phyloP scores from a whole-genome alignment of 92 coral and sea anemone genomes.

The Micromussa lordhowensis region DNA sequence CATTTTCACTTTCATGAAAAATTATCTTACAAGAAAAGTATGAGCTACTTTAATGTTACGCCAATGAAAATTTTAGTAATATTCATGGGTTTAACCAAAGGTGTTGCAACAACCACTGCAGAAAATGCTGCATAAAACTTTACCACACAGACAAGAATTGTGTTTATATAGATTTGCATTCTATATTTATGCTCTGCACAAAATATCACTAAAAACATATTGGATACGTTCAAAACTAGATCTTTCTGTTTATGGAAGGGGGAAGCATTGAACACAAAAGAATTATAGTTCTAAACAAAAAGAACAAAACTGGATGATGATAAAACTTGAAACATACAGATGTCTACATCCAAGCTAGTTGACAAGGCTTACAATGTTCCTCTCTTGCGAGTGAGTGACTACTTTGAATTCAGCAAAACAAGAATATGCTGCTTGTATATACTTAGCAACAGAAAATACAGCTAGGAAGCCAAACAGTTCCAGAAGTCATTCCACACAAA shows the following conservation, averaged over 20 bases:
- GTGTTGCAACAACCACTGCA: neutral
- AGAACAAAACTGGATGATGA: constrained; percentile 23
- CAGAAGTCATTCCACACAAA: constrained; percentile 26
- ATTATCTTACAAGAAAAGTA: neutral
- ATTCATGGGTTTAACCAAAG: neutral
- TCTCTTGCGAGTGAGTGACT: constrained; percentile 4
- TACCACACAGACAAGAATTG: constrained; percentile 4
- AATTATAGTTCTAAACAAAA: constrained; percentile 27
- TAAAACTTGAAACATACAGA: constrained; percentile 47
- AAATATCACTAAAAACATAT: neutral
- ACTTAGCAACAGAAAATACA: constrained; percentile 11
- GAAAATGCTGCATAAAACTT: neutral
- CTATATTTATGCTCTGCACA: neutral
- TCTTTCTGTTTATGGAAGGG: constrained; percentile 20
- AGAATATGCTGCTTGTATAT: neutral
- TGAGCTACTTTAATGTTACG: neutral
- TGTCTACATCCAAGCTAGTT: constrained; percentile 17
- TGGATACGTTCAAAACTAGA: neutral
- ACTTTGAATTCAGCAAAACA: constrained; percentile 3
- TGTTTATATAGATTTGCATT: neutral
- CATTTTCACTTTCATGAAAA: neutral
- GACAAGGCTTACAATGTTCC: constrained; percentile 10
- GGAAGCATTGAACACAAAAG: constrained; percentile 25
- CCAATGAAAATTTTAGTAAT: constrained; percentile 1
- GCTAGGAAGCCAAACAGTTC: constrained; percentile 18